phyloP scores from a whole-genome alignment of 2,113 vertebrate species.

The Pelodiscus sinensis region DNA sequence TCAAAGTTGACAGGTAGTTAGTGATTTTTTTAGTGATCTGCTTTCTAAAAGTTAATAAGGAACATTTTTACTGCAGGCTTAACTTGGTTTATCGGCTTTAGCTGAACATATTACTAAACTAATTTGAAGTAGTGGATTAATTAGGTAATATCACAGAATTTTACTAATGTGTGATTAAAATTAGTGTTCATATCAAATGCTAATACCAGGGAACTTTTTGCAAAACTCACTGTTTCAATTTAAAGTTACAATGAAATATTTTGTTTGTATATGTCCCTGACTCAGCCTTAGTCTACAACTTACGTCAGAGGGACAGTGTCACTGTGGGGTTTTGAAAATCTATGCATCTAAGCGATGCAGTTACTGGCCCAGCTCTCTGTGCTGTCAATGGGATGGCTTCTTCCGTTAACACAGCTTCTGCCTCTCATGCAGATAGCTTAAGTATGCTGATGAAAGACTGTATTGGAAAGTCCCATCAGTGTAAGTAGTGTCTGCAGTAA shows the following conservation, averaged over 20 bases:
- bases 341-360: neutral
- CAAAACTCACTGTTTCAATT: neutral
- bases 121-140: neutral
- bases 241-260: neutral
- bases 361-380: neutral
- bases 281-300: neutral
- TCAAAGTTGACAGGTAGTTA: constrained; percentile 94
- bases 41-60: neutral
- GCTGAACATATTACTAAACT: neutral
- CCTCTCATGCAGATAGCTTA: too few relatives aligned
- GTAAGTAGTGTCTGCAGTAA: neutral
- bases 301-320: neutral
- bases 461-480: neutral
- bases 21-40: rapidly evolving
- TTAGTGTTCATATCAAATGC: neutral
- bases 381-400: too few relatives aligned
- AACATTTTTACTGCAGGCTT: neutral
- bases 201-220: neutral
- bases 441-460: neutral
- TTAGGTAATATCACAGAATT: neutral
- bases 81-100: neutral
- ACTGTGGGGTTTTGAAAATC: neutral
- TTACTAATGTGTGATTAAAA: neutral
- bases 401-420: too few relatives aligned
- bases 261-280: neutral